These are phyloP conservation scores for Diplazon laetatorius DNA, from an alignment of 2,888 invertebrate species.

Conservation along the genomic window DNA sequence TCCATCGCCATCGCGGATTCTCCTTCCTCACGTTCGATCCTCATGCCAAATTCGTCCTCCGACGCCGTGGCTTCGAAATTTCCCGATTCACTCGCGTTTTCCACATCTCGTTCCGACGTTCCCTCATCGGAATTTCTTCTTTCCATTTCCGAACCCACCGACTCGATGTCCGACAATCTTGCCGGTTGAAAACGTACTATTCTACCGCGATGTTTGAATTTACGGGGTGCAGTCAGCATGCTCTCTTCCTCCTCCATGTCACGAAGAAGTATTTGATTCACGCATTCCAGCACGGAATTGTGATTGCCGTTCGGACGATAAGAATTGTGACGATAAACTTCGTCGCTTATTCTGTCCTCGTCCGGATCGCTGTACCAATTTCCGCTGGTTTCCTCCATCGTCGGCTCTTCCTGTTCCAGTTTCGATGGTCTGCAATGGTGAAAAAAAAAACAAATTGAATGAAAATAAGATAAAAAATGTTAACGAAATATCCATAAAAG, in stretches of 20 bases:
- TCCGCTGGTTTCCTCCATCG: slow-evolving; percentile 85
- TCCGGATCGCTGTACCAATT: slow-evolving; percentile 94
- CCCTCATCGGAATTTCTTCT: slow-evolving; percentile 79
- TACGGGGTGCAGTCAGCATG: slow-evolving; percentile 78
- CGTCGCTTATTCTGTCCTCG: slow-evolving; percentile 87
- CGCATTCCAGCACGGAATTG: slow-evolving; percentile 93
- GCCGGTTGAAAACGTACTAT: slow-evolving; percentile 80
- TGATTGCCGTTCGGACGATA: slow-evolving; percentile 86
- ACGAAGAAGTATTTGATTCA: slow-evolving; percentile 92
- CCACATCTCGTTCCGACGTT: slow-evolving; percentile 54
- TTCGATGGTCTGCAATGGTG: slow-evolving; percentile 68
- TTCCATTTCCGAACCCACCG: slow-evolving; percentile 81
- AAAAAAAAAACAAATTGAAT: slow-evolving; percentile 13
- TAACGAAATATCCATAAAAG: too few species aligned
- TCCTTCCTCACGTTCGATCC: slow-evolving; percentile 64
- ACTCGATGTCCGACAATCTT: slow-evolving; percentile 80
- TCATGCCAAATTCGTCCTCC: slow-evolving; percentile 79
- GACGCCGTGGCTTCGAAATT: slow-evolving; percentile 74
- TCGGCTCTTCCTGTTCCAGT: slow-evolving; percentile 72
- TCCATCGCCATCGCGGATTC: slow-evolving; percentile 45
- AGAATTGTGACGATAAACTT: slow-evolving; percentile 77
- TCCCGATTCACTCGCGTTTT: slow-evolving; percentile 60
- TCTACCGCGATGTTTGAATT: slow-evolving; percentile 80
- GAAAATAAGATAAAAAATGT: too few species aligned
- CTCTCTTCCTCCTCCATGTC: slow-evolving; percentile 85